Percentiles rank a stretch among this genome's conserved stretches.
These are phyloP conservation scores for Tetramorium bicarinatum DNA, from an alignment of 2,888 invertebrate species.

Conservation along the genomic window DNA sequence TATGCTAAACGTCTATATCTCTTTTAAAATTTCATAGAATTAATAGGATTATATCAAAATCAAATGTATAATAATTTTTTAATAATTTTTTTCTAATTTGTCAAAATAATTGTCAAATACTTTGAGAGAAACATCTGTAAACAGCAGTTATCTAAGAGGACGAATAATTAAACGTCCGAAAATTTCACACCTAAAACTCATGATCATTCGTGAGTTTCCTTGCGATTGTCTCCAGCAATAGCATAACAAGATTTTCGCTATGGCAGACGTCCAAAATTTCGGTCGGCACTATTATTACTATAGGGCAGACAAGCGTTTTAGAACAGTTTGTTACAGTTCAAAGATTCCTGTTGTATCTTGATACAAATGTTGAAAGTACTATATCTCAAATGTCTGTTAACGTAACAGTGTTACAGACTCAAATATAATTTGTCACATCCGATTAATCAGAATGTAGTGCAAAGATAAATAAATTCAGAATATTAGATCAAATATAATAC, in stretches of 20 bases:
- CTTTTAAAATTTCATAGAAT: background rate
- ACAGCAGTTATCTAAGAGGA: background rate
- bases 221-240: background rate
- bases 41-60: background rate
- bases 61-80: background rate
- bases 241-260: conserved; percentile 20
- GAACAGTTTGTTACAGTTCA: conserved; percentile 6
- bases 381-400: background rate
- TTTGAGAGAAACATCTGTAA: background rate
- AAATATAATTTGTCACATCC: background rate
- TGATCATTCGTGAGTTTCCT: background rate
- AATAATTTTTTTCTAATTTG: background rate
- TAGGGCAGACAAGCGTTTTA: background rate
- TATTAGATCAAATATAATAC: background rate
- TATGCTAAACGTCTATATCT: background rate
- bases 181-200: background rate
- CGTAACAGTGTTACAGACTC: background rate
- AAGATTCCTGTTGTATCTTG: conserved; percentile 8
- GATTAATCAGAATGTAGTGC: background rate
- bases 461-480: background rate
- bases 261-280: conserved; percentile 41
- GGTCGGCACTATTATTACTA: conserved; percentile 43
- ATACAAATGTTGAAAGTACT: background rate
- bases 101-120: background rate
- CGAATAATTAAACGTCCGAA: background rate